Base-by-base conservation (phyloP, 2,888 invertebrate genomes). In the Dynastes hyllus region DNA sequence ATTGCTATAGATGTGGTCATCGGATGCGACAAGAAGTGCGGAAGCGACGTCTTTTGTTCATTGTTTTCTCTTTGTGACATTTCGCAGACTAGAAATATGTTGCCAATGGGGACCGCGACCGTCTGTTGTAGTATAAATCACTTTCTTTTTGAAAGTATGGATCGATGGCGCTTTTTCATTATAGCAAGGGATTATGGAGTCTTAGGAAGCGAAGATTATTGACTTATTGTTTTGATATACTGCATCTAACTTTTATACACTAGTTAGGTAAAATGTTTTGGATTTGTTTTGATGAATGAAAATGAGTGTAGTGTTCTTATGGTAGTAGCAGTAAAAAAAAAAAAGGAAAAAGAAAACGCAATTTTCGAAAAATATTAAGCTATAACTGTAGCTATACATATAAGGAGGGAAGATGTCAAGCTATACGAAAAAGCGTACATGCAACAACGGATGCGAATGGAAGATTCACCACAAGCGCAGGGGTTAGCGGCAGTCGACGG, bases 1-100 rank as follows among this genome's bases (percentile, higher is more conserved):
- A 85, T 84, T 83, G 83, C 81, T 84, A 8, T 58, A 81, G 82
- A 85, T 84, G 85, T 83, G 86, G 86, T 86, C 86, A 87, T 86
- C 85, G 83, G 84, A 85, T 83, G 85, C 85, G 84, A 83, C 82
- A 84, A 82, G 80, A 82, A 80, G 77, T 84, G 82, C 81, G 81
- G 82, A 77, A 80, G 81, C 82, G 81, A 40, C 67, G 76, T 79
- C 78, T 78, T 78, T 80, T 77, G 76, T 77, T 61, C 55, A 63
- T 69, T 63, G 75, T 76, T 66, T 69, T 55, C 55, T 5, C 22
- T 22, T 16, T 67, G 65, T 66, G 78, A 78, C 66, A 78, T 76
- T 78, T 78, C 69, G 65, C 75, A 78, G 78, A 76, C 75, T 73
- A 27, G 66, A 78, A 78, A 78, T 78, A 78, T 78, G 78, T 78